Percentiles rank a stretch among this genome's conserved stretches.
phyloP scores from a whole-genome alignment of 2,113 vertebrate genomes.

The Chionomys nivalis region DNA sequence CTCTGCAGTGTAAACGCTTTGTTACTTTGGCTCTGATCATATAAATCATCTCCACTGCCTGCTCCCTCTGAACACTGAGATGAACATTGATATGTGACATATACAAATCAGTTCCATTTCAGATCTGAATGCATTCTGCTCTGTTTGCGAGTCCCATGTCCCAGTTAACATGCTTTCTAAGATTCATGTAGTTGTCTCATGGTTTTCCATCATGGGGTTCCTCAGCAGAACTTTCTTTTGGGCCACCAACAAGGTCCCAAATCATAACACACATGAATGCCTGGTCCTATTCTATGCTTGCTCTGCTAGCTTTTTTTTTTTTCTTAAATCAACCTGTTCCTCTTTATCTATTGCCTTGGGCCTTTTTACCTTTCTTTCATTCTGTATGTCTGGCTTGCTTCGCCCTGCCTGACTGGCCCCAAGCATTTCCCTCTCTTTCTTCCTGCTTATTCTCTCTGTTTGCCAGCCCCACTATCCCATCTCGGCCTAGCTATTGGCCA shows the following conservation, averaged over 20 bases:
- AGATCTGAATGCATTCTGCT: background rate
- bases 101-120: background rate
- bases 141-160: background rate
- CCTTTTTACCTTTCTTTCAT: background rate
- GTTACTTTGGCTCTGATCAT: background rate
- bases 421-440: background rate
- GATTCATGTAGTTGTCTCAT: background rate
- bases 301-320: background rate
- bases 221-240: background rate
- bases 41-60: slow-evolving; percentile 20
- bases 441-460: background rate
- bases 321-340: background rate
- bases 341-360: background rate
- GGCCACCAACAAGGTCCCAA: background rate
- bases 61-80: background rate
- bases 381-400: background rate
- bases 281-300: background rate
- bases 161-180: background rate
- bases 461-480: background rate
- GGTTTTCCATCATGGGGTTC: background rate
- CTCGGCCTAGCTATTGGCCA: background rate
- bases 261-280: background rate
- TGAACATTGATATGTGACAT: background rate
- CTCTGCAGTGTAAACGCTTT: background rate
- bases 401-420: background rate